Percentiles rank a stretch among this genome's conserved stretches.
Conservation (phyloP, 2,888 invertebrate genomes). For the Dynastes hyllus region DNA sequence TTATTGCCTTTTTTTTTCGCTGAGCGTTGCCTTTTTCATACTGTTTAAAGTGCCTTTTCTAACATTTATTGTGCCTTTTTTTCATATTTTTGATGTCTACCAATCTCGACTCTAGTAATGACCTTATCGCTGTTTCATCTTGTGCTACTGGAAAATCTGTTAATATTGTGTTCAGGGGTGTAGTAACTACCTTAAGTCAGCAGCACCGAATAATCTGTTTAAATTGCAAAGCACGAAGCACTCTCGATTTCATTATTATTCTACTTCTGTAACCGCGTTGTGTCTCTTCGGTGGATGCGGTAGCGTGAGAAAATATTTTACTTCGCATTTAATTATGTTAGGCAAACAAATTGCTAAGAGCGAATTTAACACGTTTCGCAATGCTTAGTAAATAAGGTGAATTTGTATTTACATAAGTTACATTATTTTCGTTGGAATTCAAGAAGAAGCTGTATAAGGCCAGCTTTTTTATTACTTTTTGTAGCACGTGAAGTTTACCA, state of each 20-base stretch:
- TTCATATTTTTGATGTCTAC: too few relatives aligned
- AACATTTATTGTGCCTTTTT: too few relatives aligned
- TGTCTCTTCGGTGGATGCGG: slow-evolving; percentile 6
- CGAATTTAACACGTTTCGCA: slow-evolving; percentile 5
- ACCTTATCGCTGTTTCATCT: neutral
- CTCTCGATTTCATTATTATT: slow-evolving; percentile 22
- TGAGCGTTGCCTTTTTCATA: too few relatives aligned
- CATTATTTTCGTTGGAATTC: too few relatives aligned
- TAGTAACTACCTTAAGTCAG: slow-evolving; percentile 7
- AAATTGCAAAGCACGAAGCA: slow-evolving; percentile 26
- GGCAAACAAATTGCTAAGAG: neutral
- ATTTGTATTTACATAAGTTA: too few relatives aligned
- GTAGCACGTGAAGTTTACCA: too few relatives aligned
- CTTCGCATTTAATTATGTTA: slow-evolving; percentile 1
- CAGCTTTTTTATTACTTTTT: too few relatives aligned
- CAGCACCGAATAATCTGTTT: slow-evolving; percentile 17
- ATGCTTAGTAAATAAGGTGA: neutral
- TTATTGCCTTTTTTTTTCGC: too few relatives aligned
- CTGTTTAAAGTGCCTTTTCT: too few relatives aligned
- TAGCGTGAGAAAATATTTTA: slow-evolving; percentile 13
- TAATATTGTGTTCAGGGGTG: neutral
- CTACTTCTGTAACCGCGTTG: slow-evolving; percentile 17
- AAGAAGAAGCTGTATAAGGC: too few relatives aligned
- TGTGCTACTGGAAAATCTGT: neutral
- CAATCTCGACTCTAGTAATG: neutral